A percentile compares a stretch with the other conserved stretches of the same genome.
These are phyloP conservation scores for Lithophane leautieri DNA, from an alignment of 2,888 invertebrate species.

Conservation along the genomic window DNA sequence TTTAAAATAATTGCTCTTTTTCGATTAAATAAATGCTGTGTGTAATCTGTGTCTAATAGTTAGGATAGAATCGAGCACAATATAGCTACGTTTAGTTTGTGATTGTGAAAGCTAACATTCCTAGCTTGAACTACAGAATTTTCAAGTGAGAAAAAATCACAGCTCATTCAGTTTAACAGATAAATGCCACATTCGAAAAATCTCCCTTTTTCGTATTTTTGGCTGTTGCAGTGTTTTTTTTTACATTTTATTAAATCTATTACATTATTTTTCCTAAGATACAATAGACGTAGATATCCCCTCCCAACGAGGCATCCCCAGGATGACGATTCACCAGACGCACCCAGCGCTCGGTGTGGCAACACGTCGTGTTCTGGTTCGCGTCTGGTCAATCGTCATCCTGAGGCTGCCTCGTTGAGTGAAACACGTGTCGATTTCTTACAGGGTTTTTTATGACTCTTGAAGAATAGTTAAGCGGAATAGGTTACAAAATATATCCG, in stretches of 20 bases:
- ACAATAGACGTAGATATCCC: too few relatives aligned
- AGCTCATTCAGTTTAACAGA: background rate
- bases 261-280: background rate
- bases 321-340: too few relatives aligned
- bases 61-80: background rate
- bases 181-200: background rate
- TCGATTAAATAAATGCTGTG: slow-evolving; percentile 6
- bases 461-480: too few relatives aligned
- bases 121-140: background rate
- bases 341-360: too few relatives aligned
- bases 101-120: background rate
- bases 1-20: slow-evolving; percentile 29
- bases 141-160: background rate
- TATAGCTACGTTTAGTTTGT: background rate
- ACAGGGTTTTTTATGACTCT: too few relatives aligned
- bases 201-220: background rate
- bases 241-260: background rate
- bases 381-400: too few relatives aligned
- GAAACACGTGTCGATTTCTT: too few relatives aligned
- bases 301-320: too few relatives aligned
- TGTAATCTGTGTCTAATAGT: background rate
- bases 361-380: too few relatives aligned
- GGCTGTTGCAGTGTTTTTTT: background rate
- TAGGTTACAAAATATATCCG: too few relatives aligned
- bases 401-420: too few relatives aligned